Conservation (phyloP, 2,888 invertebrate genomes). For the Microctonus brassicae region DNA sequence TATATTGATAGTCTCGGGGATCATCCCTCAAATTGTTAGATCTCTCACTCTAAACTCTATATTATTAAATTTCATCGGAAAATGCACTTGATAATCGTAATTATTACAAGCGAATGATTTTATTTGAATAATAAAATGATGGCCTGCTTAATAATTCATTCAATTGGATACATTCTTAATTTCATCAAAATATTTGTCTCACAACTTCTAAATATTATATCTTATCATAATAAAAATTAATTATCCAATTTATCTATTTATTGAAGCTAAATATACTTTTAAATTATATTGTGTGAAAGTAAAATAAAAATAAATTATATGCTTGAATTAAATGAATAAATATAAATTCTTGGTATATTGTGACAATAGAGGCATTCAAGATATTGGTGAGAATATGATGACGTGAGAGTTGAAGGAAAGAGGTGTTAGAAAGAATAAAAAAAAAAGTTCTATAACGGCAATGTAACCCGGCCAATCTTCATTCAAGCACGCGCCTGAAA, state of each 20-base stretch:
- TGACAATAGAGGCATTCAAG: constrained; percentile 30
- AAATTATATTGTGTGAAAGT: too few species aligned
- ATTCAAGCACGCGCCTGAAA: constrained; percentile 64
- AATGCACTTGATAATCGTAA: constrained; percentile 32
- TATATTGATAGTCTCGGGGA: neutral
- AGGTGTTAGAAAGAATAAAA: constrained; percentile 22
- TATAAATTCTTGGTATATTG: constrained; percentile 31
- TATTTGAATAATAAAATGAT: neutral
- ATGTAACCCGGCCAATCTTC: constrained; percentile 60
- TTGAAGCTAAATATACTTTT: too few species aligned
- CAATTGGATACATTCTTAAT: neutral
- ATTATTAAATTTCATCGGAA: neutral
- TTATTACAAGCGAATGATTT: constrained; percentile 34
- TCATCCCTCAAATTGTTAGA: neutral
- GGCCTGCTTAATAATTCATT: neutral
- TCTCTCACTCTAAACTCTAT: neutral
- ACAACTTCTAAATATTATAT: too few species aligned
- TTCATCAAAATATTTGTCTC: neutral
- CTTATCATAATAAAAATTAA: too few species aligned
- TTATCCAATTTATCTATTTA: neutral
- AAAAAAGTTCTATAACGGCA: constrained; percentile 26
- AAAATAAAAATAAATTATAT: too few species aligned
- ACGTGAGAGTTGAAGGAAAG: constrained; percentile 6
- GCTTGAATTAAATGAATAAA: too few species aligned
- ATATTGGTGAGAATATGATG: neutral